Conservation (phyloP, 2,113 vertebrate species). For the Gambusia affinis region DNA sequence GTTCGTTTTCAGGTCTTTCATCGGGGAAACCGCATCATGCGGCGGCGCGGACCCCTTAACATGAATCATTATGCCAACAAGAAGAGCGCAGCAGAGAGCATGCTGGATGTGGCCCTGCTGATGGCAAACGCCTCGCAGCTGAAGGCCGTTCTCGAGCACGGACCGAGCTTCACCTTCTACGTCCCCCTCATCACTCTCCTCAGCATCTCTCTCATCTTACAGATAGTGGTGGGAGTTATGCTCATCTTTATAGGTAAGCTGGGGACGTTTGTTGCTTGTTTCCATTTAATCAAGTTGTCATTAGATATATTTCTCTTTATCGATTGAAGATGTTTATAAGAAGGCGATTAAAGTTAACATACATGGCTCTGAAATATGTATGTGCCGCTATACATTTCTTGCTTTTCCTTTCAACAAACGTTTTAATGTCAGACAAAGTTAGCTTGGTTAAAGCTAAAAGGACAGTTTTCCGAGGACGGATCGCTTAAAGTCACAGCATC, state of each 20-base stretch:
- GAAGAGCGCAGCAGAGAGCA: conserved; percentile 96
- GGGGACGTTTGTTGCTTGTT: not conserved
- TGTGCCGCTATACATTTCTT: not conserved
- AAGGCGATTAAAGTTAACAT: not conserved
- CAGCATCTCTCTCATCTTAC: conserved; percentile 88
- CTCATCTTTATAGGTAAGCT: conserved; percentile 94
- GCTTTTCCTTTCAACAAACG: not conserved
- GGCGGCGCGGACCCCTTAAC: conserved; percentile 80
- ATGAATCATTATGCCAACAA: conserved; percentile 97
- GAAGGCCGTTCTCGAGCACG: conserved; percentile 92
- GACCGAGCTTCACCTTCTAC: conserved; percentile 85
- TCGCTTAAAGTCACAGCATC: too few relatives aligned
- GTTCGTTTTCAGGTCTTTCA: conserved; percentile 46
- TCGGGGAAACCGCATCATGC: conserved; percentile 10
- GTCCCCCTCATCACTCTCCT: conserved; percentile 87
- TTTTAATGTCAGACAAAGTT: not conserved
- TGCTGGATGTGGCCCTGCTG: conserved; percentile 95
- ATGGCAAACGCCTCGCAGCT: conserved; percentile 98
- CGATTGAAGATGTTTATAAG: not conserved
- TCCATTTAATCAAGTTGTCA: not conserved
- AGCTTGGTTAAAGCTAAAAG: too few relatives aligned
- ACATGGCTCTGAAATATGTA: not conserved
- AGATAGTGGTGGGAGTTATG: conserved; percentile 89
- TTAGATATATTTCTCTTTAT: not conserved
- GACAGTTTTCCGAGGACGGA: too few relatives aligned